Percentiles rank a stretch among this genome's conserved stretches.
Conservation (phyloP, 2,797 vertebrate species). For the Siniperca undulata region DNA sequence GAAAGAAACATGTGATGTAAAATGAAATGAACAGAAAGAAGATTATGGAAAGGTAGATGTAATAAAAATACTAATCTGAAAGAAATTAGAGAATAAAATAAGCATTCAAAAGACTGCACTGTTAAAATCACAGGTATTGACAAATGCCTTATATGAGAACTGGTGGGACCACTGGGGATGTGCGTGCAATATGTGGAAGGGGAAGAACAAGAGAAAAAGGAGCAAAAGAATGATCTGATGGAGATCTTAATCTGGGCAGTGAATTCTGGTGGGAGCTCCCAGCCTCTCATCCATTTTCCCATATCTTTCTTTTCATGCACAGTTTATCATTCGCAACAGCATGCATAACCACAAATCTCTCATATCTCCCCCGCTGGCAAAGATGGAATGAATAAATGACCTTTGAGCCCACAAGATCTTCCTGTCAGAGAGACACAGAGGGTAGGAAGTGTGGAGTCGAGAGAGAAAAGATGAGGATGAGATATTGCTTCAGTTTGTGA, state of each 20-base stretch:
- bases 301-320: conserved; percentile 46
- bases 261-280: conserved; percentile 47
- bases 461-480: conserved; percentile 43
- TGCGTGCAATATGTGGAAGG: conserved; percentile 14
- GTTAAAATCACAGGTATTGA: conserved; percentile 33
- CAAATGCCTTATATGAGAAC: conserved; percentile 20
- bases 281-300: conserved; percentile 51
- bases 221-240: conserved; percentile 37
- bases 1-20: conserved; percentile 35
- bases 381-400: conserved; percentile 65
- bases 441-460: conserved; percentile 29
- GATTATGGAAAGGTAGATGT: conserved; percentile 9
- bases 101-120: conserved; percentile 12
- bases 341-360: conserved; percentile 58
- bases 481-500: conserved; percentile 52
- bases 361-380: conserved; percentile 57
- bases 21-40: conserved; percentile 34
- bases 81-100: conserved; percentile 13
- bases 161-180: conserved; percentile 18
- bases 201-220: conserved; percentile 4
- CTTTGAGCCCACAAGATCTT: conserved; percentile 47
- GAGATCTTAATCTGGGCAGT: conserved; percentile 54
- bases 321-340: conserved; percentile 58
- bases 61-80: conserved; percentile 22
- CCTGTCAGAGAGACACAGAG: conserved; percentile 35